Evolutionary conservation across 2,113 vertebrate genomes (phyloP).

Genomic region (Megaleporinus macrocephalus): DNA sequence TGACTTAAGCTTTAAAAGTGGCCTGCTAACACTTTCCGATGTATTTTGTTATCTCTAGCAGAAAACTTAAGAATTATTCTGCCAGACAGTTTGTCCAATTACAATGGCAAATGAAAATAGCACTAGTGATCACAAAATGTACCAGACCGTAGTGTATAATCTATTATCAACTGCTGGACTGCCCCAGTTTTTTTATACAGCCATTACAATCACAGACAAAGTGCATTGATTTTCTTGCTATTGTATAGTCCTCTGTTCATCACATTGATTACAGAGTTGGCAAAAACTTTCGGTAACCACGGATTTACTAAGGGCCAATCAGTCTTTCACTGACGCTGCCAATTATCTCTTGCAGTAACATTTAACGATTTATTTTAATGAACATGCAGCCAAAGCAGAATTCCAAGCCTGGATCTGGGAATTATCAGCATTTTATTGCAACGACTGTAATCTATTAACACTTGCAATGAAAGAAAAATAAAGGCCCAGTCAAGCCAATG

Average conservation of each 20-base stretch:
- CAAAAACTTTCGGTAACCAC: constrained; percentile 1
- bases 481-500: neutral
- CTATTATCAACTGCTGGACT: constrained; percentile 1
- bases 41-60: neutral
- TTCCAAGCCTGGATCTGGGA: neutral
- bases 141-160: constrained; percentile 11
- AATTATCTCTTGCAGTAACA: neutral
- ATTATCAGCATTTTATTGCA: neutral
- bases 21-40: constrained; percentile 17
- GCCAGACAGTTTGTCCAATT: neutral
- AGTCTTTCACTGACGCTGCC: neutral
- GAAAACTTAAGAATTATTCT: neutral
- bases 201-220: constrained; percentile 5
- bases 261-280: constrained; percentile 4
- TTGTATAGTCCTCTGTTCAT: neutral
- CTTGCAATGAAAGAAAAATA: neutral
- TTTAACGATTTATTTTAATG: neutral
- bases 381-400: neutral
- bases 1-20: constrained; percentile 33
- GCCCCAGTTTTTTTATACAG: neutral
- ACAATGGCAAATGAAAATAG: constrained; percentile 29
- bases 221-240: constrained; percentile 4
- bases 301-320: neutral
- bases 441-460: neutral
- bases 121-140: neutral